These are phyloP conservation scores for Rhizoglyphus robini DNA, from an alignment of 1,140 invertebrate species.

Conservation along the genomic window DNA sequence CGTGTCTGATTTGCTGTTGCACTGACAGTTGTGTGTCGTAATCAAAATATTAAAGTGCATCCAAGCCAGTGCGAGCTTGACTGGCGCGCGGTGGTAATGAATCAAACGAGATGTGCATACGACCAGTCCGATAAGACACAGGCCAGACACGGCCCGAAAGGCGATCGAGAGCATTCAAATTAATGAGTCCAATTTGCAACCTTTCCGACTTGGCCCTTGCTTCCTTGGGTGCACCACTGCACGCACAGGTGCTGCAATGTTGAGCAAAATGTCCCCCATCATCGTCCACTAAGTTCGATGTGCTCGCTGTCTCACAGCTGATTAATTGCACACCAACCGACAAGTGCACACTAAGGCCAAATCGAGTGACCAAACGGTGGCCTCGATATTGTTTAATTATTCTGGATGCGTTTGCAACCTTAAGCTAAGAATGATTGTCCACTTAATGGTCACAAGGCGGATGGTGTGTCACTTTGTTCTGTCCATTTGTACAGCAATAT, in stretches of 20 bases:
- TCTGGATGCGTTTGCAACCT: slow-evolving; percentile 1
- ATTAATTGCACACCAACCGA: neutral
- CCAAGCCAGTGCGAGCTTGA: neutral
- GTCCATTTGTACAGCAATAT: too few relatives aligned
- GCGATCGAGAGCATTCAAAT: neutral
- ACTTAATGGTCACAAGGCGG: neutral
- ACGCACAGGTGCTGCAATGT: too few relatives aligned
- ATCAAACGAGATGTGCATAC: neutral
- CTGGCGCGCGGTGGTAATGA: neutral
- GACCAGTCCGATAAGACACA: too few relatives aligned
- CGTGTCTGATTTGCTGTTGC: too few relatives aligned
- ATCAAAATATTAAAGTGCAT: too few relatives aligned
- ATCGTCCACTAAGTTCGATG: too few relatives aligned
- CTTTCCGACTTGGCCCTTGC: neutral
- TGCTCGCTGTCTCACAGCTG: too few relatives aligned
- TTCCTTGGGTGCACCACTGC: neutral
- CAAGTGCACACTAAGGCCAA: neutral
- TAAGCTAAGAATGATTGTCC: slow-evolving; percentile 1
- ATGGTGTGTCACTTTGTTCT: too few relatives aligned
- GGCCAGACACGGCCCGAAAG: neutral
- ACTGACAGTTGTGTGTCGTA: too few relatives aligned
- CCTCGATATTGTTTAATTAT: neutral
- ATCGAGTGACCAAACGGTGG: neutral
- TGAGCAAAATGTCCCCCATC: too few relatives aligned
- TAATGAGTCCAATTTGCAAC: neutral